A percentile compares a stretch with the other conserved stretches of the same genome.
phyloP scores from a whole-genome alignment of 2,797 vertebrate species.

The Buceros bicornis region DNA sequence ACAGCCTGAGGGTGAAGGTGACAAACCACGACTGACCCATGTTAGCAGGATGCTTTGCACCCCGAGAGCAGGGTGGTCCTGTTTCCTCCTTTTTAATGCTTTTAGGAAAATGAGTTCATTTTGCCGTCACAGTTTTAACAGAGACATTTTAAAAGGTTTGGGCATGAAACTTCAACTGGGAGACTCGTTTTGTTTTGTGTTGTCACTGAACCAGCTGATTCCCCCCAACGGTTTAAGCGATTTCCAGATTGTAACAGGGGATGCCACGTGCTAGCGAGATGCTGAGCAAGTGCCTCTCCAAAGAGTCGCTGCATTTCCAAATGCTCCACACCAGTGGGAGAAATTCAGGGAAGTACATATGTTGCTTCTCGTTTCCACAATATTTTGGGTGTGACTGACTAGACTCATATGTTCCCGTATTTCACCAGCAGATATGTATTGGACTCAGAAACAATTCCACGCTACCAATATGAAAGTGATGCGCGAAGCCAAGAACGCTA shows the following conservation, averaged over 20 bases:
- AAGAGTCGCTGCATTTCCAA: constrained; percentile 28
- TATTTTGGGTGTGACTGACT: constrained; percentile 75
- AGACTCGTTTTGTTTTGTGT: neutral
- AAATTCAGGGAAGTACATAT: constrained; percentile 68
- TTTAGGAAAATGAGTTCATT: neutral
- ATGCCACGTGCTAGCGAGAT: neutral
- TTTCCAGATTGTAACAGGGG: constrained; percentile 34
- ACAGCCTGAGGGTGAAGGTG: neutral
- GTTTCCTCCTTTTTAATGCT: neutral
- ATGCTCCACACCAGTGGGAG: constrained; percentile 48
- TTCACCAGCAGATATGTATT: constrained; percentile 70
- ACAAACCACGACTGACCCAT: neutral
- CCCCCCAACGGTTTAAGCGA: neutral
- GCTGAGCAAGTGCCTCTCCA: neutral
- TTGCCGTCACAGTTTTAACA: neutral
- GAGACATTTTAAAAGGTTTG: neutral
- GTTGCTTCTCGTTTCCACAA: constrained; percentile 60
- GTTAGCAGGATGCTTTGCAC: neutral
- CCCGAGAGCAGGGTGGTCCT: neutral
- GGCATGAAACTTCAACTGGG: neutral
- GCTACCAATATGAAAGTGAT: constrained; percentile 46
- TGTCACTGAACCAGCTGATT: constrained; percentile 31
- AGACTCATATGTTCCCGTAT: constrained; percentile 67
- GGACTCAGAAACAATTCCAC: constrained; percentile 67
- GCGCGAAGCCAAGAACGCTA: constrained; percentile 51